A percentile compares a stretch with the other conserved stretches of the same genome.
phyloP scores from a whole-genome alignment of 2,888 invertebrate species.

The Heliconius hortense region DNA sequence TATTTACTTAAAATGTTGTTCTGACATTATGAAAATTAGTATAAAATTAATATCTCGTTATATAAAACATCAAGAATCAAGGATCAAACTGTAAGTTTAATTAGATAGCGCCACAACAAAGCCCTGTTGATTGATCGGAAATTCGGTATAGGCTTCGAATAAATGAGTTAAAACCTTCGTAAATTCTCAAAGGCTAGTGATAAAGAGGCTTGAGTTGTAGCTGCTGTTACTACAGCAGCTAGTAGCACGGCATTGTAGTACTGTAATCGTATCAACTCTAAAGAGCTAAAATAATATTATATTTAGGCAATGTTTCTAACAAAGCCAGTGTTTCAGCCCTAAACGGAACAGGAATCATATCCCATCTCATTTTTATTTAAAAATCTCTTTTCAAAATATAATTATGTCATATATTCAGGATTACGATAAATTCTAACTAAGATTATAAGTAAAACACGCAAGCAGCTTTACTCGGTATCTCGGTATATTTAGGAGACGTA shows the following conservation, averaged over 20 bases:
- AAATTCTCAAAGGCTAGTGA: background rate
- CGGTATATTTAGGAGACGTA: too few relatives aligned
- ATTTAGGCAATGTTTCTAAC: too few relatives aligned
- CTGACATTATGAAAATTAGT: constrained; percentile 8
- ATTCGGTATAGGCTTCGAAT: constrained; percentile 5
- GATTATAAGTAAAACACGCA: too few relatives aligned
- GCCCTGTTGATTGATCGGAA: background rate
- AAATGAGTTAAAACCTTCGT: constrained; percentile 10
- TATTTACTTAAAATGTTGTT: background rate
- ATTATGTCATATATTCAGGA: too few relatives aligned
- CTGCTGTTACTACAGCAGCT: too few relatives aligned
- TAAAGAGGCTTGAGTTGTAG: background rate
- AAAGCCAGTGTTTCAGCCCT: too few relatives aligned
- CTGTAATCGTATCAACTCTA: background rate
- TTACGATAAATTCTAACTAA: too few relatives aligned
- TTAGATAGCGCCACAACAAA: constrained; percentile 21
- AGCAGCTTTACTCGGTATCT: too few relatives aligned
- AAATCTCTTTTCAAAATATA: too few relatives aligned
- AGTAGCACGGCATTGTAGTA: background rate
- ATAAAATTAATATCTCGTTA: constrained; percentile 7
- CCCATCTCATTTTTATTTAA: too few relatives aligned
- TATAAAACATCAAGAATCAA: constrained; percentile 8
- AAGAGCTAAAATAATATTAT: background rate
- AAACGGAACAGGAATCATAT: too few relatives aligned
- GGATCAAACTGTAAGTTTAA: constrained; percentile 23